Percentiles rank a stretch among this genome's conserved stretches.
Evolutionary conservation across 2,888 invertebrate species (phyloP).

Genomic region (Arrhopalites spinosus): DNA sequence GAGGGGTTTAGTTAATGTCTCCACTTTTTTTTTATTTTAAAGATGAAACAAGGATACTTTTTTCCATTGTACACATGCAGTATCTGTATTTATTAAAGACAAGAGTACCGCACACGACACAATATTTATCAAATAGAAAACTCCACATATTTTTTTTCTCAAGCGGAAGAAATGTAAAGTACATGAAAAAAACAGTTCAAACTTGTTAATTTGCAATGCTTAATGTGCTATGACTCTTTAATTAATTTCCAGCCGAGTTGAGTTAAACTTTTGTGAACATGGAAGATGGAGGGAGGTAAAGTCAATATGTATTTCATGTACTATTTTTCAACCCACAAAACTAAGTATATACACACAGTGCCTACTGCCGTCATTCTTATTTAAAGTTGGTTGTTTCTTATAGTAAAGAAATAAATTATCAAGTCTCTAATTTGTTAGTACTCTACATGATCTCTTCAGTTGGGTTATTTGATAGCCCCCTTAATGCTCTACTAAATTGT

Average conservation of each 20-base stretch:
- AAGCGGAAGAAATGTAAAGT: neutral
- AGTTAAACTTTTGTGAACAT: too few species aligned
- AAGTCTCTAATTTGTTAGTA: constrained; percentile 29
- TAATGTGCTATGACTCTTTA: constrained; percentile 39
- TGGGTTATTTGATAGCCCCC: constrained; percentile 8
- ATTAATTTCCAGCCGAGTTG: constrained; percentile 44
- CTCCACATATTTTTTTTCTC: too few species aligned
- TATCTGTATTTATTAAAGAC: constrained; percentile 42
- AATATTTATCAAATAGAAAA: constrained; percentile 39
- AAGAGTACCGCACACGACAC: constrained; percentile 38
- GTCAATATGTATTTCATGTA: too few species aligned
- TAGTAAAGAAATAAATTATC: constrained; percentile 16
- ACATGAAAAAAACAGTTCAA: constrained; percentile 16
- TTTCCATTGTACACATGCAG: too few species aligned
- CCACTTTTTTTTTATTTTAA: too few species aligned
- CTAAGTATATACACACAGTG: too few species aligned
- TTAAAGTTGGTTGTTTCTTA: neutral
- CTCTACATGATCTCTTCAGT: constrained; percentile 16
- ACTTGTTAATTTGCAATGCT: constrained; percentile 35
- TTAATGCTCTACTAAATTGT: neutral
- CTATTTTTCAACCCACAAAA: too few species aligned
- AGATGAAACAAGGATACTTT: too few species aligned
- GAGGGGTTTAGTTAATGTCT: too few species aligned
- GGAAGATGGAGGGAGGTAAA: too few species aligned
- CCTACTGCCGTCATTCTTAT: too few species aligned